Base-by-base conservation (phyloP, 1,140 invertebrate genomes). In the Camponotus vicinus region DNA sequence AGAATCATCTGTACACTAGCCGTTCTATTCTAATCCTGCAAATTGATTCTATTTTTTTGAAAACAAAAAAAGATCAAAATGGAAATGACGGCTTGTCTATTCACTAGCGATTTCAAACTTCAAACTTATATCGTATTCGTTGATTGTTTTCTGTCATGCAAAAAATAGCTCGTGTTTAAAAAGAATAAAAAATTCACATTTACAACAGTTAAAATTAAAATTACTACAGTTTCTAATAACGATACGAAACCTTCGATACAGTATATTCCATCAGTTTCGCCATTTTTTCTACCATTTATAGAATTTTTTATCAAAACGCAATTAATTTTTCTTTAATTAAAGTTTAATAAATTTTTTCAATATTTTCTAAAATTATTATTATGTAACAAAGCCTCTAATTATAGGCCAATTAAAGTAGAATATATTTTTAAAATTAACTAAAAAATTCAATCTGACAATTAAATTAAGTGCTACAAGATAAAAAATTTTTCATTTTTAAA, bases 11-110 rank as follows among this genome's bases (percentile, higher is more conserved):
- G 32, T 2, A 32, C 34, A 49, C 7, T 45, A 75, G 55, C 61
- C 3, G 15, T 78, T 66, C 40, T 61, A 67, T 78, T 78, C 40
- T 61, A 67, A 52, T 61, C 49, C 73, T 32, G 49, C 49, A 67
- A 78, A 85, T 78, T 55, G 61, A 78, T 45, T 85, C n/a, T 67
- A 55, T 66, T 78, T 85, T 85, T 85, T 77, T 49, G 52, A 7
- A 7, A 13, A 9, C 1, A 75, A 71, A 86, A 86, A 73, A 27
- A 13, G 37, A 21, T 4, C 32, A 59, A 85, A 59, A 75, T 63
- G 52, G 40, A 80, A 77, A 85, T 59, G 21, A 69, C 15, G 49
- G 21, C 37, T 55, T 21, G 42, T 52, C 13, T 55, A 32, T 42
- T 45, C 52, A 52, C 49, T 18, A n/a, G 6, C 45, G 27, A 86